These are phyloP conservation scores for Aplysina aerophoba DNA, from an alignment of 37 sponge, comb jelly and placozoan species.

Conservation along the genomic window DNA sequence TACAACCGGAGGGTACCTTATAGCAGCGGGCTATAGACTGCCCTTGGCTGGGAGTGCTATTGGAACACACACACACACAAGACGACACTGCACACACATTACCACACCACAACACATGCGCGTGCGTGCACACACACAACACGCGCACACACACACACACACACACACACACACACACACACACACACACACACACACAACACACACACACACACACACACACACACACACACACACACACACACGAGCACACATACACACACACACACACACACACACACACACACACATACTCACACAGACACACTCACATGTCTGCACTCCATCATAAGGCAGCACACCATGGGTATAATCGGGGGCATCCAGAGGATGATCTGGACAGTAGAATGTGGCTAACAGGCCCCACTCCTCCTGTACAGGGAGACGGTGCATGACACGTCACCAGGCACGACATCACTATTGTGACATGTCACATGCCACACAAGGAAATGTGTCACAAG, in stretches of 20 bases:
- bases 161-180: conserved; percentile 45
- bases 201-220: conserved; percentile 42
- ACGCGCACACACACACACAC: conserved; percentile 22
- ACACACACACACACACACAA: conserved; percentile 42
- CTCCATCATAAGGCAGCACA: not conserved
- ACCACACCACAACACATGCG: no score
- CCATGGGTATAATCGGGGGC: not conserved
- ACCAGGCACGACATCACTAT: no score
- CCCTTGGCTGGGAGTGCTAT: no score
- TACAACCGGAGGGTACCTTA: no score
- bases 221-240: conserved; percentile 37
- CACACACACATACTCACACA: conserved; percentile 35
- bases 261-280: conserved; percentile 41
- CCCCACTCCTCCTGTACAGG: conserved; percentile 25
- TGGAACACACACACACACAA: no score
- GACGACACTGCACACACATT: no score
- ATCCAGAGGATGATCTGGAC: conserved; percentile 29
- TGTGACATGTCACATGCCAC: not conserved
- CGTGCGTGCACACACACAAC: no score
- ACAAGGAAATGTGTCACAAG: no score
- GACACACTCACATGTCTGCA: conserved; percentile 24
- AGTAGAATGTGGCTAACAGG: conserved; percentile 67
- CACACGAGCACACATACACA: conserved; percentile 27
- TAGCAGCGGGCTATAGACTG: no score
- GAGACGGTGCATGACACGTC: no score